phyloP scores from a whole-genome alignment of 2,113 vertebrate genomes.

The Hippocampus barbouri region DNA sequence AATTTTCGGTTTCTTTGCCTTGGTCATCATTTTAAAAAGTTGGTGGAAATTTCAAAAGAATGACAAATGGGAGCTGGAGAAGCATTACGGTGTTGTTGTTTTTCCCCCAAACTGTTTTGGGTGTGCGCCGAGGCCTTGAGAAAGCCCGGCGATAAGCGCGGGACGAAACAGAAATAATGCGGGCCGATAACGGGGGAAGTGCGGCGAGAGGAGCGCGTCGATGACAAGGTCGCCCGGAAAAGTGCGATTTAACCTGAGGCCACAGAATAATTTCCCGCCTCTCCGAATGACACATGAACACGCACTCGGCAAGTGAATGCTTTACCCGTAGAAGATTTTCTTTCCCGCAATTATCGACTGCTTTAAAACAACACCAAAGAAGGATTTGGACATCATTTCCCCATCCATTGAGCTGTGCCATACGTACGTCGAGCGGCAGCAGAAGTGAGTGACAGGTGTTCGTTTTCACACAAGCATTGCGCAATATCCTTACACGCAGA shows the following conservation, averaged over 20 bases:
- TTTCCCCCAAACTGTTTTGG: not conserved
- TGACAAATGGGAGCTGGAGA: not conserved
- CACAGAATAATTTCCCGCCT: constrained; percentile 78
- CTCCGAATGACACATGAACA: no score
- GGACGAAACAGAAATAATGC: constrained; percentile 50
- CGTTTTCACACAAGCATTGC: no score
- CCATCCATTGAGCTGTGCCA: no score
- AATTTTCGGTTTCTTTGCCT: not conserved
- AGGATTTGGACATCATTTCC: no score
- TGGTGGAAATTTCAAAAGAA: not conserved
- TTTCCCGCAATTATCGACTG: no score
- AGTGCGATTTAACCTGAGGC: constrained; percentile 80
- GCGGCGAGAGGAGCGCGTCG: constrained; percentile 62
- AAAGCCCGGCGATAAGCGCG: constrained; percentile 26
- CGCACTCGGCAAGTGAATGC: no score
- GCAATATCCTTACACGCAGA: no score
- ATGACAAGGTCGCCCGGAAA: constrained; percentile 74
- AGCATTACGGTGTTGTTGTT: not conserved
- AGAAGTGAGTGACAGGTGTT: no score
- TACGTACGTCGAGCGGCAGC: no score
- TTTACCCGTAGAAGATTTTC: no score
- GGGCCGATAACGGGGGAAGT: constrained; percentile 22
- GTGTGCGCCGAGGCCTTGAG: constrained; percentile 43
- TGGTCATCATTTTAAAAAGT: not conserved
- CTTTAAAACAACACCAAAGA: no score